phyloP scores from a whole-genome alignment of 1,140 invertebrate genomes.

The Melanaphis sacchari region DNA sequence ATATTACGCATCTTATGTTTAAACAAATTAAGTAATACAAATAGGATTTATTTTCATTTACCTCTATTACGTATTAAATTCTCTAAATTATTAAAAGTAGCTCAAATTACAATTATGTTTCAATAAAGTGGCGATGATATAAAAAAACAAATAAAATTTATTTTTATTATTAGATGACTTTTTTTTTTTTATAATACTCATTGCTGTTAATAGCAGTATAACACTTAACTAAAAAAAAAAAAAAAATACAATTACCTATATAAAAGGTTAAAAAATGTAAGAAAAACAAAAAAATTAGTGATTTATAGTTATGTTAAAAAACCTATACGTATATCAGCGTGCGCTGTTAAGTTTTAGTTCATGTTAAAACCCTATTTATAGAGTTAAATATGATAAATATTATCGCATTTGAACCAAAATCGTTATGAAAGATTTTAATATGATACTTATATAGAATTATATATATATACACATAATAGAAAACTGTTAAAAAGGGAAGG shows the following conservation, averaged over 20 bases:
- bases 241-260: background rate
- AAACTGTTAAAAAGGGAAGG: background rate
- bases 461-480: background rate
- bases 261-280: too few relatives aligned
- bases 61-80: background rate
- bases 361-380: too few relatives aligned
- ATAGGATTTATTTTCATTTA: background rate
- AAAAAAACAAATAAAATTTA: background rate
- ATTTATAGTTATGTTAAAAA: background rate
- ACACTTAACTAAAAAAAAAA: background rate
- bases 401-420: too few relatives aligned
- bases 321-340: too few relatives aligned
- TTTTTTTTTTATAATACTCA: background rate
- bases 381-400: too few relatives aligned
- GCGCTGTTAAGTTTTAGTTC: too few relatives aligned
- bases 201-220: too few relatives aligned
- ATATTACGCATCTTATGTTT: background rate
- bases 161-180: background rate
- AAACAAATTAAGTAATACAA: background rate
- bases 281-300: background rate
- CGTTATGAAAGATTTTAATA: too few relatives aligned
- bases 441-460: too few relatives aligned
- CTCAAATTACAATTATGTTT: background rate
- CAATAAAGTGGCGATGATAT: background rate
- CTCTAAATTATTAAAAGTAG: background rate